phyloP scores from a whole-genome alignment of 2,888 invertebrate species.

The Nasonia oneida region DNA sequence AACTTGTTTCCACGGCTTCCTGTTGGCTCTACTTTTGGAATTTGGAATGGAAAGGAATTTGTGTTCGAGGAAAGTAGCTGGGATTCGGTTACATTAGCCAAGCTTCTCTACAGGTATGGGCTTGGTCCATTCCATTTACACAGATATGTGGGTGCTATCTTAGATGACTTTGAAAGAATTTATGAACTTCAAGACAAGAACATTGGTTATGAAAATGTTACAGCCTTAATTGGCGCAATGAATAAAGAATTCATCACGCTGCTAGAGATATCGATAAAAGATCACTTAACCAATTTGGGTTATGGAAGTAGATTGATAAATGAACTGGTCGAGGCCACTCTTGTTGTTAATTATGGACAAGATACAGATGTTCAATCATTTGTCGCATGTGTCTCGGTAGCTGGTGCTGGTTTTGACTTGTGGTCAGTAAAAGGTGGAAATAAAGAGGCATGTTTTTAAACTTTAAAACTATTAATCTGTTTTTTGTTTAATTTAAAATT shows the following conservation, averaged over 20 bases:
- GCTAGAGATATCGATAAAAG: conserved; percentile 76
- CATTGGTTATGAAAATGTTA: conserved; percentile 80
- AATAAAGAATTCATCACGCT: conserved; percentile 79
- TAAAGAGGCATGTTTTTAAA: conserved; percentile 74
- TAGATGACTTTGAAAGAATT: conserved; percentile 79
- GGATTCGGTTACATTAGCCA: conserved; percentile 77
- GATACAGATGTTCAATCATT: conserved; percentile 81
- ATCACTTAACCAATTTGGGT: conserved; percentile 77
- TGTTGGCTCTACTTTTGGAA: conserved; percentile 72
- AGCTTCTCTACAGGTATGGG: conserved; percentile 82
- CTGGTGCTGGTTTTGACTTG: conserved; percentile 80
- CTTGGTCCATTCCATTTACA: conserved; percentile 79
- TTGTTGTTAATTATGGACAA: conserved; percentile 84
- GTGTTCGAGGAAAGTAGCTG: conserved; percentile 81
- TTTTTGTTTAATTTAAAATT: conserved; percentile 1
- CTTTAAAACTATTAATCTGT: neutral
- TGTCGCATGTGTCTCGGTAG: conserved; percentile 79
- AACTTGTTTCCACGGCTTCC: conserved; percentile 69
- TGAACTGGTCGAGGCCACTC: conserved; percentile 81
- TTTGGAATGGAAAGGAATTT: conserved; percentile 81
- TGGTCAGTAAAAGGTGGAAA: conserved; percentile 84
- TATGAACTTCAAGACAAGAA: conserved; percentile 81
- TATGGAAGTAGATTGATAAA: conserved; percentile 80
- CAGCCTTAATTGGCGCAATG: conserved; percentile 81
- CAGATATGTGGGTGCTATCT: conserved; percentile 68